Conservation (phyloP, 2,797 vertebrate species). For the Champsocephalus gunnari region DNA sequence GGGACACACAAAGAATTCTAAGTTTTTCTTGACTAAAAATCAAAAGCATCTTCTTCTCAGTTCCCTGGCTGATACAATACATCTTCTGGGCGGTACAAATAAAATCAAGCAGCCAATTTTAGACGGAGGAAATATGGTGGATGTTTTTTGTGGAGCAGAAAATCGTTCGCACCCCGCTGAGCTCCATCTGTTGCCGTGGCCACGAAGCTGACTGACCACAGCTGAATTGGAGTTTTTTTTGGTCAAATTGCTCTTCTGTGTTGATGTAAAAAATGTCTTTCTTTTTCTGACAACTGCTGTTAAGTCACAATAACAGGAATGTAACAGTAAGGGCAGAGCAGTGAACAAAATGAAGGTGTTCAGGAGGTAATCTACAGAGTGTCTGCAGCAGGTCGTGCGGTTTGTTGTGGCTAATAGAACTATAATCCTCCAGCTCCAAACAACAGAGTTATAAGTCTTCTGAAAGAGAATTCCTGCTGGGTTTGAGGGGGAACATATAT, state of each 20-base stretch:
- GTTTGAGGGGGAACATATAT: slow-evolving; percentile 11
- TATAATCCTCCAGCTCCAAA: slow-evolving; percentile 35
- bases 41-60: not conserved
- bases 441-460: not conserved
- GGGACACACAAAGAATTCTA: slow-evolving; percentile 21
- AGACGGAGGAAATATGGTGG: slow-evolving; percentile 33
- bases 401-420: slow-evolving; percentile 26
- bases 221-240: slow-evolving; percentile 30
- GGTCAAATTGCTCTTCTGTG: slow-evolving; percentile 38
- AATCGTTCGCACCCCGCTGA: slow-evolving; percentile 42
- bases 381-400: not conserved
- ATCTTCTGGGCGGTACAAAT: slow-evolving; percentile 25
- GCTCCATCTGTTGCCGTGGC: slow-evolving; percentile 60
- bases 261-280: slow-evolving; percentile 22
- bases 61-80: slow-evolving; percentile 34
- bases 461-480: slow-evolving; percentile 23
- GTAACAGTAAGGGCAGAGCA: slow-evolving; percentile 9
- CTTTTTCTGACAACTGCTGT: slow-evolving; percentile 7
- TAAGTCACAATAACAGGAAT: slow-evolving; percentile 9
- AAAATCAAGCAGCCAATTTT: slow-evolving; percentile 39
- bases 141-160: slow-evolving; percentile 30
- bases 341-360: not conserved
- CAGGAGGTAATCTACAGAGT: slow-evolving; percentile 14
- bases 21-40: not conserved
- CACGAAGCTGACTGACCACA: slow-evolving; percentile 21